Percentiles rank a stretch among this genome's conserved stretches.
Conservation (phyloP, 2,113 vertebrate genomes). For the Aleadryas rufinucha region DNA sequence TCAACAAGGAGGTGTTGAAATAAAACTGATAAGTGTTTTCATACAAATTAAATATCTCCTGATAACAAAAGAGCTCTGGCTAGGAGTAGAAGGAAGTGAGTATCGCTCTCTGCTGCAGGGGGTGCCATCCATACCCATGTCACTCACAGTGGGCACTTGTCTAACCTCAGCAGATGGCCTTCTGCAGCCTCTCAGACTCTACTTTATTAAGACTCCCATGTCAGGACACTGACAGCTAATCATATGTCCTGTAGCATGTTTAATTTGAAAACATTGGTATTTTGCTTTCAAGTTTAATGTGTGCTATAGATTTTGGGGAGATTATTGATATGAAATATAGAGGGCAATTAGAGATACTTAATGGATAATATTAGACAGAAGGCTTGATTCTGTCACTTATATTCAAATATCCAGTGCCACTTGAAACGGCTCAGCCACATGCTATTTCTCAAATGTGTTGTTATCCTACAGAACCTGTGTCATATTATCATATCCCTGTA, state of each 20-base stretch:
- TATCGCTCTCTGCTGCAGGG: neutral
- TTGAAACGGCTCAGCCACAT: neutral
- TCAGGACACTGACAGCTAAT: neutral
- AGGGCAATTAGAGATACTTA: neutral
- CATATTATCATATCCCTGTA: neutral
- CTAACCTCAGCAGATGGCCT: neutral
- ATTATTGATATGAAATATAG: neutral
- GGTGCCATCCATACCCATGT: neutral
- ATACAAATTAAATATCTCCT: neutral
- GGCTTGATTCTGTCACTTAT: neutral
- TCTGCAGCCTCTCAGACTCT: neutral
- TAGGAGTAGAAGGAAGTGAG: neutral
- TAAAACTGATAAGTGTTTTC: neutral
- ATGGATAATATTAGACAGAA: neutral
- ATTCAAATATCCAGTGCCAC: neutral
- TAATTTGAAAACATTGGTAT: neutral
- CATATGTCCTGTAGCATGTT: neutral
- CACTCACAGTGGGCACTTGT: accelerated
- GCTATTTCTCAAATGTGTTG: neutral
- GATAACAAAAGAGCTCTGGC: neutral
- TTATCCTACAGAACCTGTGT: neutral
- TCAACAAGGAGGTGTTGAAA: neutral
- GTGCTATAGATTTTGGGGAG: neutral
- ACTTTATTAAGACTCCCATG: neutral
- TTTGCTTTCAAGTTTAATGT: neutral